phyloP scores from a whole-genome alignment of 2,888 invertebrate genomes.

The Abscondita cerata region DNA sequence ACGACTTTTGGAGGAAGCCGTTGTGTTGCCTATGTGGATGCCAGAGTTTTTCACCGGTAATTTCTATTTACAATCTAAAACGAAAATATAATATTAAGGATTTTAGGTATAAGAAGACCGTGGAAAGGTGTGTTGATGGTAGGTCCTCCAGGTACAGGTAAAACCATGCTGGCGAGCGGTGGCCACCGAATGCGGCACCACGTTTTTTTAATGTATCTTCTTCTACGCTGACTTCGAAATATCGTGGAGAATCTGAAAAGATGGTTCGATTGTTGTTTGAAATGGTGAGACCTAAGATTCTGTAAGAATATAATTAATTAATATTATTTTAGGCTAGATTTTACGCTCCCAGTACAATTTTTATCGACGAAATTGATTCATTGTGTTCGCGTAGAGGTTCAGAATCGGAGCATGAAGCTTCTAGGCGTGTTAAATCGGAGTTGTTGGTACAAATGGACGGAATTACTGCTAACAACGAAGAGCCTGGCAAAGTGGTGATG shows the following conservation, averaged over 20 bases:
- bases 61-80: neutral
- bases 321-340: constrained; percentile 79
- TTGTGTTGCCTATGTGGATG: constrained; percentile 97
- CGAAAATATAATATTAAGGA: neutral
- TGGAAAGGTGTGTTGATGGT: constrained; percentile 98
- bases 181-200: constrained; percentile 67
- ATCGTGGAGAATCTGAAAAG: constrained; percentile 99
- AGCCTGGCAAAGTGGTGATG: constrained; percentile 84
- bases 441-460: constrained; percentile 99
- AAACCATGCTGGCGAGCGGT: constrained; percentile 96
- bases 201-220: constrained; percentile 95
- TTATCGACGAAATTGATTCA: constrained; percentile 99
- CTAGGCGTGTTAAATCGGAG: constrained; percentile 95
- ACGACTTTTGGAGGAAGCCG: constrained; percentile 92
- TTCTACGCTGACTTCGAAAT: constrained; percentile 97
- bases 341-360: constrained; percentile 98
- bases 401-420: constrained; percentile 97
- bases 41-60: constrained; percentile 95
- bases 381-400: constrained; percentile 94
- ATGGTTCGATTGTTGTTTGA: constrained; percentile 95
- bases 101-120: constrained; percentile 85
- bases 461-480: constrained; percentile 74
- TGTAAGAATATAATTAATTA: constrained; percentile 7
- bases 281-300: constrained; percentile 77
- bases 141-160: constrained; percentile 91